A percentile compares a stretch with the other conserved stretches of the same genome.
Evolutionary conservation across 1,140 invertebrate genomes (phyloP).

Genomic region (Marisa cornuarietis): DNA sequence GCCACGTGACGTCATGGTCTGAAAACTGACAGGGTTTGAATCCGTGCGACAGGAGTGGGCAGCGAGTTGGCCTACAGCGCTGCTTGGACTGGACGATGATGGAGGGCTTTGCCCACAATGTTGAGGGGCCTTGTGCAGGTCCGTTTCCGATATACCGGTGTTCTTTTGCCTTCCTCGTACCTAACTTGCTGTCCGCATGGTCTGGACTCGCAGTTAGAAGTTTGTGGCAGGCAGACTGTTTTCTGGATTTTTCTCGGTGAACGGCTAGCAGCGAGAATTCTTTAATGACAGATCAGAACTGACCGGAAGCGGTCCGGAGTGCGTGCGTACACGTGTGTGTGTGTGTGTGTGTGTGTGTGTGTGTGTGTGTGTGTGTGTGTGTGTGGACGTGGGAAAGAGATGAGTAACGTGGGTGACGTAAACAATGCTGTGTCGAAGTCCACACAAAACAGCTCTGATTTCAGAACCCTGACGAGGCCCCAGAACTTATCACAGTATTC

Average conservation of each 20-base stretch:
- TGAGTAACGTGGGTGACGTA: not conserved
- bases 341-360: not conserved
- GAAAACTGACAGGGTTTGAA: not conserved
- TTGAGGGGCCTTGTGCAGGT: too few relatives aligned
- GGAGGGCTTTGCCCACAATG: not conserved
- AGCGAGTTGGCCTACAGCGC: too few relatives aligned
- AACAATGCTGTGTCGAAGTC: not conserved
- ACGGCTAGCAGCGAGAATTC: not conserved
- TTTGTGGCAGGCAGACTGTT: not conserved
- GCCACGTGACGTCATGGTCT: slow-evolving; percentile 22
- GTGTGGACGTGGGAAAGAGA: not conserved
- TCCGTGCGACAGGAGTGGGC: not conserved
- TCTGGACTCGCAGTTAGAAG: not conserved
- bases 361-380: not conserved
- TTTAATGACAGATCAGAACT: too few relatives aligned
- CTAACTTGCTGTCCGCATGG: not conserved
- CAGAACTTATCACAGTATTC: not conserved
- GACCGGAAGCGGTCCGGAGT: not conserved
- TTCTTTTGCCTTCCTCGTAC: not conserved
- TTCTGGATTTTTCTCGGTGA: not conserved
- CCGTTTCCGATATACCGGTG: not conserved
- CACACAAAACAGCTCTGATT: not conserved
- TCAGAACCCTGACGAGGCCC: not conserved
- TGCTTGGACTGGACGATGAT: not conserved
- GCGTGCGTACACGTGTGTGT: not conserved